Evolutionary conservation across 2,113 vertebrate genomes (phyloP).

Genomic region (Silurus asotus): DNA sequence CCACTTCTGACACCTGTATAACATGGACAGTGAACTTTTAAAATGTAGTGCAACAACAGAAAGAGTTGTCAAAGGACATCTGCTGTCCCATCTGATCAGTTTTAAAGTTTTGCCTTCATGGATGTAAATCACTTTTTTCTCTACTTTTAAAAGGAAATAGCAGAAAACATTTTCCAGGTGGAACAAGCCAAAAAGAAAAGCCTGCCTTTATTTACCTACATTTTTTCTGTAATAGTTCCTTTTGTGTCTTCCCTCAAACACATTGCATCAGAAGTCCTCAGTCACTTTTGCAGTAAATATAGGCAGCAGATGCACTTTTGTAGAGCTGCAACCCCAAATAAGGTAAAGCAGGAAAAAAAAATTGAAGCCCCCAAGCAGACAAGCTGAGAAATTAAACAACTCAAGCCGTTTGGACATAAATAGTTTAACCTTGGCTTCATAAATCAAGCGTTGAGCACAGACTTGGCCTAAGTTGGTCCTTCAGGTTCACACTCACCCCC

Average conservation of each 20-base stretch:
- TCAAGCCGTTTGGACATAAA: slow-evolving; percentile 64
- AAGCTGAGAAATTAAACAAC: slow-evolving; percentile 66
- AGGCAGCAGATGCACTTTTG: slow-evolving; percentile 22
- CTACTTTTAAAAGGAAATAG: slow-evolving; percentile 16
- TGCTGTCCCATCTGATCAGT: slow-evolving; percentile 52
- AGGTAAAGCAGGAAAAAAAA: slow-evolving; percentile 31
- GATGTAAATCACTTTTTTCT: slow-evolving; percentile 43
- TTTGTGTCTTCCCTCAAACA: neutral
- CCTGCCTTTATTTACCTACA: neutral
- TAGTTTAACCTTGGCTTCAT: slow-evolving; percentile 64
- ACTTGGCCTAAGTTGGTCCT: slow-evolving; percentile 62
- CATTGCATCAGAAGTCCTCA: slow-evolving; percentile 27
- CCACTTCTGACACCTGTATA: slow-evolving; percentile 40
- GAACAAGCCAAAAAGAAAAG: neutral
- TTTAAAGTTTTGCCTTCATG: slow-evolving; percentile 17
- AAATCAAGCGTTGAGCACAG: slow-evolving; percentile 64
- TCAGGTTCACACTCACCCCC: slow-evolving; percentile 63
- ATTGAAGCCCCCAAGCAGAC: slow-evolving; percentile 54
- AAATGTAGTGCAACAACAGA: slow-evolving; percentile 38
- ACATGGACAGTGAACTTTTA: slow-evolving; percentile 23
- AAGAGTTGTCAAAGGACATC: slow-evolving; percentile 51
- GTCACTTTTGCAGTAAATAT: slow-evolving; percentile 48
- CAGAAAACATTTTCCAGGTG: slow-evolving; percentile 3
- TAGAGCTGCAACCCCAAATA: neutral
- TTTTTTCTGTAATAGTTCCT: neutral